Conservation (phyloP, 2,888 invertebrate species). For the Eristalis tenax region DNA sequence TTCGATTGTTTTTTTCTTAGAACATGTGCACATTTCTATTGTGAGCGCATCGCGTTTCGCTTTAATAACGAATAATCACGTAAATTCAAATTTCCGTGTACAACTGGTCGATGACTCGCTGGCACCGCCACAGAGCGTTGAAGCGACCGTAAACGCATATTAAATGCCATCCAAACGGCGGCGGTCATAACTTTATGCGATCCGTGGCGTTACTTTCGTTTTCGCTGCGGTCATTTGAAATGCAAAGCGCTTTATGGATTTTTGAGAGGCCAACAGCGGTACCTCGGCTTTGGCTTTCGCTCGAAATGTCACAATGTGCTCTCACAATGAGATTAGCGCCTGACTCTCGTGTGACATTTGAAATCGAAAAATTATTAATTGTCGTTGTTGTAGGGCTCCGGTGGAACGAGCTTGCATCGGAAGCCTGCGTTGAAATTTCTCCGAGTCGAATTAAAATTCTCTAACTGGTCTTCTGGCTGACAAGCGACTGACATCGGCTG, state of each 20-base stretch:
- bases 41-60: constrained; percentile 1
- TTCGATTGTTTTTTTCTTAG: background rate
- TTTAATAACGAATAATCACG: constrained; percentile 44
- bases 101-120: background rate
- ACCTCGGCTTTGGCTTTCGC: constrained; percentile 52
- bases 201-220: constrained; percentile 59
- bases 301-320: constrained; percentile 7
- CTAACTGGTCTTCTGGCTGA: constrained; percentile 19
- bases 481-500: constrained; percentile 9
- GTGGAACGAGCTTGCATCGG: background rate
- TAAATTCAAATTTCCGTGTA: constrained; percentile 25
- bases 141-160: background rate
- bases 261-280: constrained; percentile 42
- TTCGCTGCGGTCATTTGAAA: constrained; percentile 56
- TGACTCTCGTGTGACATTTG: constrained; percentile 27
- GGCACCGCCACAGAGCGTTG: background rate
- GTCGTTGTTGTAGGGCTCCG: background rate
- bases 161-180: background rate
- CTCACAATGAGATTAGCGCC: constrained; percentile 47
- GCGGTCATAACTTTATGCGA: constrained; percentile 27
- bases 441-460: background rate
- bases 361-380: background rate
- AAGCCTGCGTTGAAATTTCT: constrained; percentile 36
- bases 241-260: constrained; percentile 46
- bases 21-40: background rate